Conservation (phyloP, 35 echinoderm and acorn worm genomes). For the Apostichopus parvimensis region DNA sequence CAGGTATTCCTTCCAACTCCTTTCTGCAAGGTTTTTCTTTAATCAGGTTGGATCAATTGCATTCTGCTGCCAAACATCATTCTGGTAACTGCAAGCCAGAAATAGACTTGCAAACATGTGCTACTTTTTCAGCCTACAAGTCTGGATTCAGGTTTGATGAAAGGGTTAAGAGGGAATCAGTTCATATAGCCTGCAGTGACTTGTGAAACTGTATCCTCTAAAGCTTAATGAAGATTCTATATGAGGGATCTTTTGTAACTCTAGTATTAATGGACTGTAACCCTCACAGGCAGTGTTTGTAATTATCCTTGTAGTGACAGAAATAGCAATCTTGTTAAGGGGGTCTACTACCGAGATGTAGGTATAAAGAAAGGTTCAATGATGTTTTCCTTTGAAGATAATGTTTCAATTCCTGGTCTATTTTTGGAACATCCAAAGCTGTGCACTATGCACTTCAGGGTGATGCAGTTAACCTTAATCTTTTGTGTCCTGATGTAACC, state of each 20-base stretch:
- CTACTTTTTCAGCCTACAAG: no score
- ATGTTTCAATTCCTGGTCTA: not conserved
- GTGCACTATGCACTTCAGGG: no score
- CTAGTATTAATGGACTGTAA: not conserved
- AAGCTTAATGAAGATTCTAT: not conserved
- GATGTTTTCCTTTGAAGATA: not conserved
- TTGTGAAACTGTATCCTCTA: not conserved
- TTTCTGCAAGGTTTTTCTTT: no score
- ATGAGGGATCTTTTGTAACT: not conserved
- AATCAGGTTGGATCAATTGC: no score
- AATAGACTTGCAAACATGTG: no score
- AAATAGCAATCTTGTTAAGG: conserved; percentile 2
- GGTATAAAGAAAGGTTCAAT: not conserved
- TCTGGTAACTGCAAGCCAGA: no score
- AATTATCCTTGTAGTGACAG: conserved; percentile 1
- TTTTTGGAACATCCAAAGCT: not conserved
- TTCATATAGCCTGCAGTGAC: conserved; percentile 19
- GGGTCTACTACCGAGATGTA: not conserved
- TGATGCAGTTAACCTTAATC: no score
- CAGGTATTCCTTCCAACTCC: no score
- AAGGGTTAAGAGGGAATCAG: not conserved
- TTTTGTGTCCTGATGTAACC: no score
- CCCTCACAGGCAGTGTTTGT: not conserved
- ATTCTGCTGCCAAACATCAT: no score
- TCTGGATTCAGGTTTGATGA: no score